phyloP scores from a whole-genome alignment of 2,113 vertebrate species.

The Centropus bengalensis region DNA sequence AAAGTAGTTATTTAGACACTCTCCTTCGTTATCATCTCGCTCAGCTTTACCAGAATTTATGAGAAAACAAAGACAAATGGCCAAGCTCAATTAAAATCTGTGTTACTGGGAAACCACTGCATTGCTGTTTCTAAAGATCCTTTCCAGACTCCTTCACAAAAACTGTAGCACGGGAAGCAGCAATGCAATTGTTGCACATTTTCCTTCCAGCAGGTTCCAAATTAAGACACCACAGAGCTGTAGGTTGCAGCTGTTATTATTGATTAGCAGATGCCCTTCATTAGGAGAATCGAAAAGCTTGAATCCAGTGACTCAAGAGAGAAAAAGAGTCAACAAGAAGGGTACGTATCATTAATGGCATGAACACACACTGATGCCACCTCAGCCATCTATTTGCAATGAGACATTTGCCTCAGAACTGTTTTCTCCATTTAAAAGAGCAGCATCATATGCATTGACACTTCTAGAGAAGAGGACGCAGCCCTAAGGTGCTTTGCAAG shows the following conservation, averaged over 20 bases:
- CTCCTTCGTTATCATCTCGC: neutral
- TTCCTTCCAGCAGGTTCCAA: neutral
- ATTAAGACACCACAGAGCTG: neutral
- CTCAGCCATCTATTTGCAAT: neutral
- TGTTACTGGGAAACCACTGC: accelerated
- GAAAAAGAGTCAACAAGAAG: neutral
- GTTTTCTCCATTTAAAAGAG: neutral
- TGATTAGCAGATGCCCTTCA: neutral
- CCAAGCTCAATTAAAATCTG: neutral
- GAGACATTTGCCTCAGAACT: neutral
- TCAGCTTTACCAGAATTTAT: neutral
- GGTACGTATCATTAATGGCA: neutral
- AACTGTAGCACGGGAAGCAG: neutral
- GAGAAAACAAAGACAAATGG: neutral
- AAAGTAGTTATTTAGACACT: neutral
- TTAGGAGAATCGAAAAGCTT: neutral
- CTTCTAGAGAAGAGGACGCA: neutral
- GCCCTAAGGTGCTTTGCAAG: neutral
- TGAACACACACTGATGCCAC: accelerated
- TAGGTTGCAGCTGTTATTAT: neutral
- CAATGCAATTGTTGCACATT: neutral
- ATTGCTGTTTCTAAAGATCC: neutral
- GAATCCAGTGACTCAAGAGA: neutral
- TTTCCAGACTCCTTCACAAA: neutral
- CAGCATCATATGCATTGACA: neutral